phyloP scores from a whole-genome alignment of 2,888 invertebrate genomes.

The Drosophila stalkeri region DNA sequence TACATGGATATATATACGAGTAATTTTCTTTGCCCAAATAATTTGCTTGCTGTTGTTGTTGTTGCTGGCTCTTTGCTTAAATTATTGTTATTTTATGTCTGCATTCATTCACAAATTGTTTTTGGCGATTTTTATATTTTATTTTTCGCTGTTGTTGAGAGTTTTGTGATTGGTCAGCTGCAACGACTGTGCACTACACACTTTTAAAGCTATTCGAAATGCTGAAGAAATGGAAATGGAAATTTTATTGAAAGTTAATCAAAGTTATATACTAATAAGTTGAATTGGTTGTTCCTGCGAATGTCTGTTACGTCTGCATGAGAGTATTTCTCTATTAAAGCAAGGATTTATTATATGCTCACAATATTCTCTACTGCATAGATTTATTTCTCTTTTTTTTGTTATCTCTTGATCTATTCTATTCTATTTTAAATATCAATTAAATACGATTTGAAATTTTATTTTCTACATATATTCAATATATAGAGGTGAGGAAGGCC shows the following conservation, averaged over 20 bases:
- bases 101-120: slow-evolving; percentile 78
- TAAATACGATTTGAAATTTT: not conserved
- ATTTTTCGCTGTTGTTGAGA: slow-evolving; percentile 3
- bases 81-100: slow-evolving; percentile 79
- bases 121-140: slow-evolving; percentile 44
- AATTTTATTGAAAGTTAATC: not conserved
- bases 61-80: slow-evolving; percentile 56
- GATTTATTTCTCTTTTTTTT: too few species aligned
- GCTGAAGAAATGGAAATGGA: not conserved
- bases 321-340: not conserved
- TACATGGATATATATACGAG: slow-evolving; percentile 60
- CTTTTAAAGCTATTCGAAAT: not conserved
- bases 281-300: too few species aligned
- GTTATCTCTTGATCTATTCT: too few species aligned
- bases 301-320: too few species aligned
- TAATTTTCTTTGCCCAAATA: slow-evolving; percentile 63
- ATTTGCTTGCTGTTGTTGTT: slow-evolving; percentile 43
- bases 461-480: too few species aligned
- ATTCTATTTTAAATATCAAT: not conserved
- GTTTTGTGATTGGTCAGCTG: slow-evolving; percentile 5
- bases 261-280: too few species aligned
- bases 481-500: not conserved
- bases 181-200: slow-evolving; percentile 20
- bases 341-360: not conserved
- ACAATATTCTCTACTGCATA: not conserved